These are phyloP conservation scores for Dicrostonyx torquatus DNA, from an alignment of 2,797 vertebrate genomes.

Conservation along the genomic window DNA sequence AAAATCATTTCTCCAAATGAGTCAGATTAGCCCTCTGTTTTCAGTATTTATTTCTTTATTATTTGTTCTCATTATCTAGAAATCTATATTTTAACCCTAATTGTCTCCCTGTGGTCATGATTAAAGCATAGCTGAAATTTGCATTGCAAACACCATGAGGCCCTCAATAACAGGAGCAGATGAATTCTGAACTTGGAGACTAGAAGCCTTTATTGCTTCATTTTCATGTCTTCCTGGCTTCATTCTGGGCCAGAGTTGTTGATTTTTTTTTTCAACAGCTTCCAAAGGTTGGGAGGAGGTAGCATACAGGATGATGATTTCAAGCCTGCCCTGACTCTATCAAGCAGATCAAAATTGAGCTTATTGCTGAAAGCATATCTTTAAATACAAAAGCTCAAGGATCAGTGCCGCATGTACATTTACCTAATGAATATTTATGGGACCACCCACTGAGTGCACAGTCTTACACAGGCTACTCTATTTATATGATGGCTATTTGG, in stretches of 20 bases:
- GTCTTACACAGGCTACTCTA: conserved; percentile 43
- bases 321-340: conserved; percentile 8
- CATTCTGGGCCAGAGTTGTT: conserved; percentile 58
- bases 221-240: conserved; percentile 67
- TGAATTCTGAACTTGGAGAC: conserved; percentile 68
- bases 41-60: conserved; percentile 79
- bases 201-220: conserved; percentile 72
- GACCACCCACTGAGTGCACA: conserved; percentile 56
- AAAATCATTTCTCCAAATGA: conserved; percentile 68
- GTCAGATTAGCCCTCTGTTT: conserved; percentile 61
- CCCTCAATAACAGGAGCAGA: conserved; percentile 63
- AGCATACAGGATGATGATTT: conserved; percentile 32
- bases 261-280: conserved; percentile 45
- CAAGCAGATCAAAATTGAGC: conserved; percentile 57
- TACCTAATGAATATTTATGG: conserved; percentile 77
- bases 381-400: conserved; percentile 60
- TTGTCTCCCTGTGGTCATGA: conserved; percentile 85
- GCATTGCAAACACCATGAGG: conserved; percentile 83
- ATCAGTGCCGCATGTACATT: conserved; percentile 55
- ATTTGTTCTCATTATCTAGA: conserved; percentile 79
- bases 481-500: conserved; percentile 62
- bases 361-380: conserved; percentile 55
- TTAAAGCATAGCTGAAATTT: conserved; percentile 85
- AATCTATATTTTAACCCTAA: conserved; percentile 87
- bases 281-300: conserved; percentile 20